Evolutionary conservation across 2,888 invertebrate species (phyloP), one percentile per base, ranked within the genome.

Genomic region (Panopea generosa): DNA sequence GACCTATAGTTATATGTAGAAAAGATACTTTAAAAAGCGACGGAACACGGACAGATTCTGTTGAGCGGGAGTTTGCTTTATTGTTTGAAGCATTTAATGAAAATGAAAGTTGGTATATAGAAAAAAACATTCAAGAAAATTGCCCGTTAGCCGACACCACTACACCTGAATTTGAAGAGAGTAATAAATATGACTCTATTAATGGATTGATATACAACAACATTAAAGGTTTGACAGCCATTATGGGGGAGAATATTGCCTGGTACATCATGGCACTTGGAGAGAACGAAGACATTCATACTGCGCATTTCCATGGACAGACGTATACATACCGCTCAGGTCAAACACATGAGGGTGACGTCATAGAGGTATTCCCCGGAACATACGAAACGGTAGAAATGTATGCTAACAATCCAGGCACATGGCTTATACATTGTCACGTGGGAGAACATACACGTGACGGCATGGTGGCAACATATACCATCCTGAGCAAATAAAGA

Each of bases 81-180:
- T 63, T 89, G 18, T 88, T 89, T 67, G 61, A 76, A 53, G 84
- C 89, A 3, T 84, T 88, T 56, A 83, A 90, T 55, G 90, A 90
- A 72, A 88, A 85, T 53, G 57, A 71, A 26, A 89, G 89, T 50
- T 87, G 86, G 83, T 90, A 89, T 66, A 49, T 89, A 9, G 71
- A 80, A 2, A 84, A 89, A 56, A 90, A 90, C 68, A 84, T 88
- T 9, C 38, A 69, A 29, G 80, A 71, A 14, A 84, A 84, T 45
- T 79, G 77, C 16, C 79, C 84, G 22, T n/a, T 18, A 6, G 70
- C 73, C 2, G 68, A 74, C 47, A 68, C 73, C 6, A 20, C 47
- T 0, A 59, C 60, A 2, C 71, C 69, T 20, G 78, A 73, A 4
- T 87, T 87, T 56, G 62, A 40, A 27, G 78, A 80, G 40, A 84